phyloP scores from a whole-genome alignment of 2,113 vertebrate species.

The Charadrius vociferus region DNA sequence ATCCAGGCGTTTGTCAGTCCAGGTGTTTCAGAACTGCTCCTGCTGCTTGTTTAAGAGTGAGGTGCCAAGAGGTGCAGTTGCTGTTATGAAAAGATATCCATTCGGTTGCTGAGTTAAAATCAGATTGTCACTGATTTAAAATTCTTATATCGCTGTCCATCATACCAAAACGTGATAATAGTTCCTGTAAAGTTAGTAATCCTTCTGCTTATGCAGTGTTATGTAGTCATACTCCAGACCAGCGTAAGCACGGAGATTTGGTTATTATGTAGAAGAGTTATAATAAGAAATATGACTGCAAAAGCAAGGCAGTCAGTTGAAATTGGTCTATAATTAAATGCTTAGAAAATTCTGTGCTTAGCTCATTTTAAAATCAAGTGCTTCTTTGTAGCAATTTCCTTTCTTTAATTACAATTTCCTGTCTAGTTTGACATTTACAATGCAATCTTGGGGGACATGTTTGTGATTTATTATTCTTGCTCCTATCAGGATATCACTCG shows the following conservation, averaged over 20 bases:
- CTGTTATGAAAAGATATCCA: background rate
- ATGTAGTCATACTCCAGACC: slow-evolving; percentile 67
- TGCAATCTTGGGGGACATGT: slow-evolving; percentile 93
- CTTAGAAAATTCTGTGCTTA: slow-evolving; percentile 91
- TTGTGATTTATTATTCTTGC: slow-evolving; percentile 96
- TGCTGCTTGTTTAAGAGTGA: background rate
- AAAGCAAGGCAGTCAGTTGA: slow-evolving; percentile 84
- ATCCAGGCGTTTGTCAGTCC: background rate
- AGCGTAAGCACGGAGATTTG: slow-evolving; percentile 69
- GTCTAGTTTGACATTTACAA: slow-evolving; percentile 95
- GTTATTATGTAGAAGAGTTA: slow-evolving; percentile 82
- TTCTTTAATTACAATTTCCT: slow-evolving; percentile 98
- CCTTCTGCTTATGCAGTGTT: slow-evolving; percentile 60
- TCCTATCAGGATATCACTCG: slow-evolving; percentile 89
- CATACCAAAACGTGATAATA: slow-evolving; percentile 37
- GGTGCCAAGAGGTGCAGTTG: background rate
- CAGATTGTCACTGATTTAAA: slow-evolving; percentile 46
- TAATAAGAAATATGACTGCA: slow-evolving; percentile 83
- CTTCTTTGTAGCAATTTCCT: slow-evolving; percentile 96
- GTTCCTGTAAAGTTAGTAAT: slow-evolving; percentile 72
- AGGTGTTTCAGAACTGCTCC: slow-evolving; percentile 2
- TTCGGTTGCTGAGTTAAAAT: background rate
- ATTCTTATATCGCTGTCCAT: slow-evolving; percentile 45
- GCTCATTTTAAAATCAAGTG: slow-evolving; percentile 94
- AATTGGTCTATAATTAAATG: slow-evolving; percentile 94